Evolutionary conservation across 2,113 vertebrate species (phyloP), one percentile per base, ranked within the genome.

Genomic region (Rhagologus leucostigma): DNA sequence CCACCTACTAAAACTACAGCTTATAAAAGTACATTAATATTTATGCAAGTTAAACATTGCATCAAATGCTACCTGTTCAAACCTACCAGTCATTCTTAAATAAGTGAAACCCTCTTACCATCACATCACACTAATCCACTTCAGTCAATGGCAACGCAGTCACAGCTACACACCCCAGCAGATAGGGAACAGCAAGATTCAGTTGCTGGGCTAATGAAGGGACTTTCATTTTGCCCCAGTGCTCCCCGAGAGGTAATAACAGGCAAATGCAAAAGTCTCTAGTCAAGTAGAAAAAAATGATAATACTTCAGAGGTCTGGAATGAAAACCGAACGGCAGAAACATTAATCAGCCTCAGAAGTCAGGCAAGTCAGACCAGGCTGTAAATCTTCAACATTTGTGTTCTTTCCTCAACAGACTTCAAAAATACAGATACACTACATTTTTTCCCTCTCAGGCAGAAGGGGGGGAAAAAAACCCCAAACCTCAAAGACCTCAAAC

Each of bases 281-380:
- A 59, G 32, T 22, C 5, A 78, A 23, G 53, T 1, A 60, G 44
- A 46, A 83, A 90, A 60, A 49, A 63, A 30, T 6, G 2, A 0
- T 22, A 77, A 63, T 56, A 32, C 9, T 71, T 59, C 39, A 27
- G 27, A 75, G 24, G 62, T n/a, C 41, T 87, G 65, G 21, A 79
- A 89, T n/a, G 37, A 91, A 89, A 93, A 91, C 10, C 52, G 39
- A 75, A 84, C 64, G 68, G 65, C 27, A 81, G 33, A 89, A 70
- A 21, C 42, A 57, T 42, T 50, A 9, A 77, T 24, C 55, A 57
- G 42, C 18, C 29, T 84, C 52, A 39, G 16, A 91, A 91, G 35
- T 32, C 7, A 56, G 33, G 37, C n/a, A 74, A 62, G 62, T 30
- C 50, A 70, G 42, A 63, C 22, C 37, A 71, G 32, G 24, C 62